phyloP scores from a whole-genome alignment of 2,888 invertebrate genomes.

The Mesorhabditis sp. region DNA sequence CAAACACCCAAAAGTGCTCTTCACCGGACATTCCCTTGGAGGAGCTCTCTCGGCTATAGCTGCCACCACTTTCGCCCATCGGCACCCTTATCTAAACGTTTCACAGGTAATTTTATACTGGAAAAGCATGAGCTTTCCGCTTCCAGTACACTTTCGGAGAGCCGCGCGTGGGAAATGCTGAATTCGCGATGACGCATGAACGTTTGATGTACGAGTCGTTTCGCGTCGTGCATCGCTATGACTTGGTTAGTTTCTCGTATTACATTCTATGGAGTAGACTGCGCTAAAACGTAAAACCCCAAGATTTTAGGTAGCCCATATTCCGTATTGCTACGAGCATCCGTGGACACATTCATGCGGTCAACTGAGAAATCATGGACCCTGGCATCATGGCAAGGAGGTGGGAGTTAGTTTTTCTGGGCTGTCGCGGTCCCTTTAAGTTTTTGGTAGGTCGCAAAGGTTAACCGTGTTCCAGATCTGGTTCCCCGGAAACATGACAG shows the following conservation, averaged over 20 bases:
- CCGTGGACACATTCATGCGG: slow-evolving; percentile 21
- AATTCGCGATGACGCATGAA: slow-evolving; percentile 46
- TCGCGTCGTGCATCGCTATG: slow-evolving; percentile 42
- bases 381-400: slow-evolving; percentile 54
- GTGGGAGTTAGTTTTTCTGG: neutral
- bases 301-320: slow-evolving; percentile 40
- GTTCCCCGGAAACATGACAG: slow-evolving; percentile 46
- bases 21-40: slow-evolving; percentile 53
- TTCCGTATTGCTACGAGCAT: slow-evolving; percentile 43
- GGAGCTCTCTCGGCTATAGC: slow-evolving; percentile 52
- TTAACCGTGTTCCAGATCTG: slow-evolving; percentile 36
- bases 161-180: slow-evolving; percentile 51
- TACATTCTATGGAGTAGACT: neutral
- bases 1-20: slow-evolving; percentile 33
- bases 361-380: slow-evolving; percentile 47
- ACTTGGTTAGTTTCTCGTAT: slow-evolving; percentile 27
- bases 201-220: slow-evolving; percentile 35
- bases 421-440: too few relatives aligned
- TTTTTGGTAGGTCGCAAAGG: too few relatives aligned
- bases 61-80: slow-evolving; percentile 38
- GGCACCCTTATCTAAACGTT: slow-evolving; percentile 19
- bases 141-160: slow-evolving; percentile 47
- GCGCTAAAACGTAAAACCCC: neutral
- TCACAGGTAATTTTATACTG: neutral
- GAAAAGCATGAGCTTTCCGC: too few relatives aligned